A percentile compares a stretch with the other conserved stretches of the same genome.
Conservation (phyloP, 2,888 invertebrate genomes). For the Amblyjoppa proteus region DNA sequence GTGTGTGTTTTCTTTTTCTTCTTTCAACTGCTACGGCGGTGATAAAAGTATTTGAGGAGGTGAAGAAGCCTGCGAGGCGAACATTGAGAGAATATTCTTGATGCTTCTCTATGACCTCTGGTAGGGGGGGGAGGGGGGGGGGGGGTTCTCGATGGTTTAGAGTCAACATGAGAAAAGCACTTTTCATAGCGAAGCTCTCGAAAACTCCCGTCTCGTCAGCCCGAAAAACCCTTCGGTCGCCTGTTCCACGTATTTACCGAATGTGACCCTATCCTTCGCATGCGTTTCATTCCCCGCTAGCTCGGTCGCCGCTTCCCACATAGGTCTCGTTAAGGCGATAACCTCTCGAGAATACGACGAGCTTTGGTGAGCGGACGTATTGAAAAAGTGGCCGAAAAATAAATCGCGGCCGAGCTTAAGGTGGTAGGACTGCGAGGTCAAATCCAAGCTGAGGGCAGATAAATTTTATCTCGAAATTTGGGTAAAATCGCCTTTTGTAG, state of each 20-base stretch:
- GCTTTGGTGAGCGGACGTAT: constrained; percentile 23
- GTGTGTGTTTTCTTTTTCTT: constrained; percentile 1
- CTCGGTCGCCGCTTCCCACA: constrained; percentile 18
- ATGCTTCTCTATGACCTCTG: not conserved
- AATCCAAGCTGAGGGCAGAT: no score
- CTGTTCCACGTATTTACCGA: constrained; percentile 1
- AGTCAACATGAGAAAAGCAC: constrained; percentile 44
- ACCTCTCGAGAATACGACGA: constrained; percentile 56
- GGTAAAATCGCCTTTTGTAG: no score
- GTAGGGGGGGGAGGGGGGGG: not conserved
- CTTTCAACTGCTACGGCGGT: constrained; percentile 4
- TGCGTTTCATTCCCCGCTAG: constrained; percentile 20
- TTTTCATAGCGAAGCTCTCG: constrained; percentile 23
- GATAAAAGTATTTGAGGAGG: constrained; percentile 27
- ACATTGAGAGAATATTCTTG: constrained; percentile 11
- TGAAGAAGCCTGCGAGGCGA: constrained; percentile 1
- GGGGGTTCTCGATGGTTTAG: constrained; percentile 24
- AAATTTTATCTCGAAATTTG: no score
- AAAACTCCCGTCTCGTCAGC: constrained; percentile 36
- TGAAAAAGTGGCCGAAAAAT: constrained; percentile 45
- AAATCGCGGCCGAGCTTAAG: constrained; percentile 42
- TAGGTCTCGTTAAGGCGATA: constrained; percentile 53
- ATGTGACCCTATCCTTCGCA: constrained; percentile 16
- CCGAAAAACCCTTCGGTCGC: constrained; percentile 9
- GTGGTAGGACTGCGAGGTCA: no score